These are phyloP conservation scores for Marasmarcha lunaedactyla DNA, from an alignment of 2,888 invertebrate genomes.

Conservation along the genomic window DNA sequence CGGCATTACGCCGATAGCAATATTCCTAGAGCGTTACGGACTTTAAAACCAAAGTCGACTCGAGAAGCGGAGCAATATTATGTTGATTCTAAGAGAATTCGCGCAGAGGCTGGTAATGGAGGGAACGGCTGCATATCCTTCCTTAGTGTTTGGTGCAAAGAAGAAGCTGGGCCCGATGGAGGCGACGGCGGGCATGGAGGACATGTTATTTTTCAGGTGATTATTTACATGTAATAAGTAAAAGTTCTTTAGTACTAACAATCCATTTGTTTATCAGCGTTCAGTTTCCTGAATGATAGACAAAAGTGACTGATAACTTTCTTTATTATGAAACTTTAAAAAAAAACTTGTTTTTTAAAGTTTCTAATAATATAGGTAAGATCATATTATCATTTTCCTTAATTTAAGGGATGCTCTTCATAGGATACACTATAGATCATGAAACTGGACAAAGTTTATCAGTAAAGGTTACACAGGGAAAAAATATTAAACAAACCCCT, in stretches of 20 bases:
- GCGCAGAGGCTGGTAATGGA: conserved; percentile 86
- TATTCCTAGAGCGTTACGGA: conserved; percentile 43
- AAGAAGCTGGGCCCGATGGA: conserved; percentile 93
- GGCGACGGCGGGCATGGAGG: conserved; percentile 98
- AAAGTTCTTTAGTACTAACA: neutral
- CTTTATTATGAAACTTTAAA: too few relatives aligned
- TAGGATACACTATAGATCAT: too few relatives aligned
- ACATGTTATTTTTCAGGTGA: conserved; percentile 83
- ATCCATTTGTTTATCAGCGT: too few relatives aligned
- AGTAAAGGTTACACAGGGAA: too few relatives aligned
- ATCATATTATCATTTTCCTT: too few relatives aligned
- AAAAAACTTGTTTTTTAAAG: too few relatives aligned
- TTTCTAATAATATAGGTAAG: too few relatives aligned
- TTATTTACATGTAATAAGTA: conserved; percentile 3
- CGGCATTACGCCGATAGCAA: conserved; percentile 31
- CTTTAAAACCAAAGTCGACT: conserved; percentile 48
- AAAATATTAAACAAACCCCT: too few relatives aligned
- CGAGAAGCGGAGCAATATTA: conserved; percentile 69
- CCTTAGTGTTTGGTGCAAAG: conserved; percentile 83
- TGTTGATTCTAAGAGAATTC: conserved; percentile 77
- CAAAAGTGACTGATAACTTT: too few relatives aligned
- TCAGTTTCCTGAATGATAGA: too few relatives aligned
- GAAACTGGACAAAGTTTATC: too few relatives aligned
- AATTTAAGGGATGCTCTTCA: too few relatives aligned
- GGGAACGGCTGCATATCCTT: conserved; percentile 95